phyloP scores from a whole-genome alignment of 2,888 invertebrate species.

The Athetis lepigone region DNA sequence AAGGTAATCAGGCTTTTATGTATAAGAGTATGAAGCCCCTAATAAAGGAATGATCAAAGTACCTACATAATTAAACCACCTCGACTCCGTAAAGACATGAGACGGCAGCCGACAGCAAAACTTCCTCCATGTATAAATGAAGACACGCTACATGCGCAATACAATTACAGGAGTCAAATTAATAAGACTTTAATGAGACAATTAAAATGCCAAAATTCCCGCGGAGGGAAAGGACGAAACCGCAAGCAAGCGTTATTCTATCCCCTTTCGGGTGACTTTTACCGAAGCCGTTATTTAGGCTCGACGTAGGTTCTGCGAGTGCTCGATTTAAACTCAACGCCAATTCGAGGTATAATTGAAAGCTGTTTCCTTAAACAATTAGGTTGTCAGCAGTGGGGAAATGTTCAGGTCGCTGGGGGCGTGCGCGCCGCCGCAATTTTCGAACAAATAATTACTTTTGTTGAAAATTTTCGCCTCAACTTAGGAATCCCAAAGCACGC shows the following conservation, averaged over 20 bases:
- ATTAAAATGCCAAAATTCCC: slow-evolving; percentile 76
- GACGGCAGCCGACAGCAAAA: slow-evolving; percentile 30
- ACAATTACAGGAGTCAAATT: slow-evolving; percentile 69
- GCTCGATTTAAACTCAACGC: slow-evolving; percentile 68
- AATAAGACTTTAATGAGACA: slow-evolving; percentile 77
- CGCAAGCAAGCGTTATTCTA: slow-evolving; percentile 72
- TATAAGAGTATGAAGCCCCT: slow-evolving; percentile 21
- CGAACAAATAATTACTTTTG: slow-evolving; percentile 81
- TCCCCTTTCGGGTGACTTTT: slow-evolving; percentile 66
- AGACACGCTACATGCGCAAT: slow-evolving; percentile 47
- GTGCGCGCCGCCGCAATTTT: slow-evolving; percentile 70
- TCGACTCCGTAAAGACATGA: slow-evolving; percentile 42
- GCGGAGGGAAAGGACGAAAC: slow-evolving; percentile 68
- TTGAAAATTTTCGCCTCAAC: slow-evolving; percentile 70
- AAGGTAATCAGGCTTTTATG: slow-evolving; percentile 12
- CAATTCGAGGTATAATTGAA: slow-evolving; percentile 76
- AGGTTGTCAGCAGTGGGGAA: slow-evolving; percentile 74
- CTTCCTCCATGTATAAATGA: slow-evolving; percentile 47
- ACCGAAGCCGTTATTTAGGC: slow-evolving; percentile 70
- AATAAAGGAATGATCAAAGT: slow-evolving; percentile 20
- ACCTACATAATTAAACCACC: slow-evolving; percentile 45
- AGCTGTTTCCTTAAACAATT: slow-evolving; percentile 80
- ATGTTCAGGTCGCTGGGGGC: slow-evolving; percentile 60
- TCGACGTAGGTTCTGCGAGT: slow-evolving; percentile 67
- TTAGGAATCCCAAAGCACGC: slow-evolving; percentile 69